Evolutionary conservation across 2,113 vertebrate genomes (phyloP), one percentile per base, ranked within the genome.

Genomic region (Tamias sibiricus): DNA sequence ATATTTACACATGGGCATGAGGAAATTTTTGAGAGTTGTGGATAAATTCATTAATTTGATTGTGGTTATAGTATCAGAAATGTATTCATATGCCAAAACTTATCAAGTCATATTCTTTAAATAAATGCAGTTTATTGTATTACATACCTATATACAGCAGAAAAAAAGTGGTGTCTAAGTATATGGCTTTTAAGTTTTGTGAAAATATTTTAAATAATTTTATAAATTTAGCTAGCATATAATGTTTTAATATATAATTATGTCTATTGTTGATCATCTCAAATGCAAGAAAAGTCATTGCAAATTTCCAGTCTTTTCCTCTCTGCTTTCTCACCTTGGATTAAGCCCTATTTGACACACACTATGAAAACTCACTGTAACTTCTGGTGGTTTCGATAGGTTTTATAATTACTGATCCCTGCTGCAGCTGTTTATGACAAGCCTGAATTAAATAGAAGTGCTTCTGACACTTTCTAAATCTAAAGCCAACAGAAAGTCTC

Each of bases 381-480:
- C n/a, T 91, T 95, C 93, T 93, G 82, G 64, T 84, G 76, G 13
- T 87, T 79, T 59, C 68, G 90, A 74, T 68, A 83, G 82, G 69
- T 40, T 93, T 93, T 80, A 28, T 93, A 90, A 93, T 91, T 91
- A 88, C 76, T 52, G 10, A 93, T 74, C 20, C 64, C 71, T 37
- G 57, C 47, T 30, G 6, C 30, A 68, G 82, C 71, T 95, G 47
- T 64, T 80, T 88, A 75, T 69, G 54, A 88, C 87, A 93, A 88
- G 47, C 24, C 74, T 52, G 77, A 91, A 83, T 84, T 68, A 97
- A 77, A 91, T 0, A 69, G 71, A 95, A 95, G 19, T 57, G 28
- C 14, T 91, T 62, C 82, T 79, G 82, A 95, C 71, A 91, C 47
- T 75, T 96, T 88, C 77, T 30, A 87, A 87, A 87, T 93, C 47